Conservation (phyloP, 2,113 vertebrate species). For the Verasper variegatus region DNA sequence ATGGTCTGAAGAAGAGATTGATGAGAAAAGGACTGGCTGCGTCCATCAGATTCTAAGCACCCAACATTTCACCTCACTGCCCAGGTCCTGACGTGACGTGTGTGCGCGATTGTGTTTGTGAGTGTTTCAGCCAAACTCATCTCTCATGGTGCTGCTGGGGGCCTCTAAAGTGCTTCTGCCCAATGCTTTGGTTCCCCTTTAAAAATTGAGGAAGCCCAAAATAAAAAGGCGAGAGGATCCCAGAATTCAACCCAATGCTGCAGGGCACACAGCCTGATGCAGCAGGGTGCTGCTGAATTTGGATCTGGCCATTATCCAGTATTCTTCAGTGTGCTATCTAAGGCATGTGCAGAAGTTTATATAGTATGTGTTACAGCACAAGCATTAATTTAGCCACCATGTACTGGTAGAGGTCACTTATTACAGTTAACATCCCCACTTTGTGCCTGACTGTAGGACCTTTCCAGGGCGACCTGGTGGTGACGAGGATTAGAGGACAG, state of each 20-base stretch:
- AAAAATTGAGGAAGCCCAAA: constrained; percentile 77
- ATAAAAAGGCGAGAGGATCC: constrained; percentile 61
- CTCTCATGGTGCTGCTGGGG: constrained; percentile 56
- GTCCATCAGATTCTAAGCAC: constrained; percentile 71
- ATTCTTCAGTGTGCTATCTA: neutral
- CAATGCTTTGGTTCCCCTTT: constrained; percentile 54
- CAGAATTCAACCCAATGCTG: constrained; percentile 18
- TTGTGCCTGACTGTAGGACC: constrained; percentile 45
- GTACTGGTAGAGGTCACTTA: constrained; percentile 31
- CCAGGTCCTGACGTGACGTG: constrained; percentile 55
- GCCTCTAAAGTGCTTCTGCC: constrained; percentile 75
- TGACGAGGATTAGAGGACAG: constrained; percentile 57
- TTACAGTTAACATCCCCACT: constrained; percentile 16
- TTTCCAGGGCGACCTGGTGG: constrained; percentile 60
- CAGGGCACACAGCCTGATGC: neutral
- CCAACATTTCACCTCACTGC: constrained; percentile 65
- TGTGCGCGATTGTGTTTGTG: constrained; percentile 50
- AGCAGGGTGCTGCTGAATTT: neutral
- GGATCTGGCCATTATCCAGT: neutral
- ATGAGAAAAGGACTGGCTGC: constrained; percentile 63
- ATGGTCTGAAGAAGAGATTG: constrained; percentile 73
- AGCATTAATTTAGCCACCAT: constrained; percentile 7
- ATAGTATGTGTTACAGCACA: neutral
- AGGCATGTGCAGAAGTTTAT: neutral
- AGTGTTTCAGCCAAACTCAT: constrained; percentile 46